Evolutionary conservation across 2,888 invertebrate species (phyloP).

Genomic region (Hesperia comma): DNA sequence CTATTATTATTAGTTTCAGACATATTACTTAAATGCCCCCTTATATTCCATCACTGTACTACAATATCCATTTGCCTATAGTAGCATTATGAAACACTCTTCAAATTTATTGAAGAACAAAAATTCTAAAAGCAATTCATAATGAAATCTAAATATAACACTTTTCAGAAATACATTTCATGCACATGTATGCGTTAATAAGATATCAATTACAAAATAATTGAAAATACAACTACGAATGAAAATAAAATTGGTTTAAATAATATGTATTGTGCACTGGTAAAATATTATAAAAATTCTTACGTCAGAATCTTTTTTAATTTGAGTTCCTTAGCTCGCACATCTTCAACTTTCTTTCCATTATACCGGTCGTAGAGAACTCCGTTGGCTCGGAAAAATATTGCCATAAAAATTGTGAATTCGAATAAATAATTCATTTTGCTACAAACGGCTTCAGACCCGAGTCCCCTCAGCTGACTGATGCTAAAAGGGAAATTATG

Average conservation of each 20-base stretch:
- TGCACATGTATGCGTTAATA: no score
- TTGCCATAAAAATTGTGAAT: constrained; percentile 52
- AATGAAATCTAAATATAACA: no score
- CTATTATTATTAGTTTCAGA: no score
- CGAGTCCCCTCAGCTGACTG: constrained; percentile 30
- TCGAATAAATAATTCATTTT: constrained; percentile 54
- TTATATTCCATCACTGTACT: no score
- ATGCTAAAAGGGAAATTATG: constrained; percentile 37
- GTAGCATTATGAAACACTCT: no score
- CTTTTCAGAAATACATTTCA: no score
- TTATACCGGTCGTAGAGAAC: constrained; percentile 59
- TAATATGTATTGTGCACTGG: neutral
- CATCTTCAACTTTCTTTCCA: constrained; percentile 58
- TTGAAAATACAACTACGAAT: no score
- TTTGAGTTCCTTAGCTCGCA: constrained; percentile 50
- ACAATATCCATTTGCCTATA: no score
- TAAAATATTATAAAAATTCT: constrained; percentile 43
- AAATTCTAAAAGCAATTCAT: no score
- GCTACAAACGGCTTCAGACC: constrained; percentile 30
- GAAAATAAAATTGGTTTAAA: neutral
- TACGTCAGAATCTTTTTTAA: constrained; percentile 56
- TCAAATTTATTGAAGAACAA: no score
- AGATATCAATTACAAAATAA: no score
- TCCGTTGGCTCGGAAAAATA: constrained; percentile 49
- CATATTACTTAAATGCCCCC: no score